Evolutionary conservation across 1,140 invertebrate species (phyloP), one percentile per base, ranked within the genome.

Genomic region (Tachypleus tridentatus): DNA sequence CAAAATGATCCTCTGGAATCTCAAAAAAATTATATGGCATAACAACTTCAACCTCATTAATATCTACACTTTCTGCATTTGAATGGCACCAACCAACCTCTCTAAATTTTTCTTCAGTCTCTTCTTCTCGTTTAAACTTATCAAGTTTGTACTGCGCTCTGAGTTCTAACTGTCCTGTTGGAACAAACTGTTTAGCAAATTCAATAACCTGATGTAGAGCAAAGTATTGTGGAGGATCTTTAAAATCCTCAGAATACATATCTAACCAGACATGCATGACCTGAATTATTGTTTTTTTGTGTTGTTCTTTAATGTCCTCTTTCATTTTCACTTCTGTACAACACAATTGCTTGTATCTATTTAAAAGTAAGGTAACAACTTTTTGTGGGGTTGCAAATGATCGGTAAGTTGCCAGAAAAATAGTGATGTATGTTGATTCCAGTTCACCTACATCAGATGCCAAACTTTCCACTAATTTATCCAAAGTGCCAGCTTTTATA

Each of bases 351-450:
- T 29, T 29, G 29, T 29, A 29, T 29, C 29, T 29, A 29, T 29
- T 29, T 29, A 29, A 29, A 29, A 29, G 29, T 29, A 29, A 78
- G 67, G 87, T 85, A 60, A 98, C 79, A 29, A 98, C 93, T 76
- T 88, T 83, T 64, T 82, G 81, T 50, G 89, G 82, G 10, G 85
- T 86, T 60, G 89, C 86, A 76, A 95, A 96, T 29, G 90, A 87
- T 64, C 93, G 81, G 75, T 94, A 97, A 0, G 93, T 97, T 58
- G 92, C 91, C 65, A 98, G 85, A 79, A 98, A 99, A 3, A 97
- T 91, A 76, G 97, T 97, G 75, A 97, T 91, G 77, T 97, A 97
- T 7, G 93, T 96, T 53, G 93, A 96, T 80, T 98, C 95, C 69
- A 98, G 81, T 78, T 97, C 93, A 51, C 93, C 93, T 73, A 94